Percentiles rank a stretch among this genome's conserved stretches.
phyloP scores from a whole-genome alignment of 2,888 invertebrate genomes.

The Pinctada fucata region DNA sequence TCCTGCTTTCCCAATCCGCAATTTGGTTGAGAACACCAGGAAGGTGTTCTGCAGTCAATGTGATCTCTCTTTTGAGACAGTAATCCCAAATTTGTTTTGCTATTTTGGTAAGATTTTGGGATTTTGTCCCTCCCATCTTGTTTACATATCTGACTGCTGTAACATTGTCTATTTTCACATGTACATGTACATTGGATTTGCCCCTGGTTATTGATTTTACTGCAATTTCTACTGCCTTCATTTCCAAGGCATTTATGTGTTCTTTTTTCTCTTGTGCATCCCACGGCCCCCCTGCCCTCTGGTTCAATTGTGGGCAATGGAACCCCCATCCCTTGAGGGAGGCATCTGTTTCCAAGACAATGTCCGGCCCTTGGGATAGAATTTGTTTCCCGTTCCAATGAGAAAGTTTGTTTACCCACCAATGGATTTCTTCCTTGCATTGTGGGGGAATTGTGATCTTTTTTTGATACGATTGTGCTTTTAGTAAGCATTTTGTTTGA shows the following conservation, averaged over 20 bases:
- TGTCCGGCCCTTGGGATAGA: constrained; percentile 11
- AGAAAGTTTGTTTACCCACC: constrained; percentile 4
- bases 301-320: neutral
- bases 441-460: neutral
- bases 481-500: constrained; percentile 12
- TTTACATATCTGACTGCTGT: too few species aligned
- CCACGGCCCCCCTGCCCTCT: neutral
- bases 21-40: constrained; percentile 3
- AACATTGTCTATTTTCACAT: too few species aligned
- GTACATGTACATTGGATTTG: constrained; percentile 11
- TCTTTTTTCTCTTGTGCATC: constrained; percentile 1
- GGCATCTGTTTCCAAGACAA: constrained; percentile 9
- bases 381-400: constrained; percentile 15
- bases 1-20: constrained; percentile 1
- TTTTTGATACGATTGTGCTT: constrained; percentile 15
- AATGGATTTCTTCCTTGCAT: constrained; percentile 6
- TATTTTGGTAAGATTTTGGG: neutral
- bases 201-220: constrained; percentile 13
- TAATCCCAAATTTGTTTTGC: neutral
- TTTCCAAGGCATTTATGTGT: too few species aligned
- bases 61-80: constrained; percentile 4
- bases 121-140: too few species aligned
- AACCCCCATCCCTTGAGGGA: neutral
- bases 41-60: constrained; percentile 7
- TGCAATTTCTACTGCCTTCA: too few species aligned